Conservation (phyloP, 2,797 vertebrate genomes). For the Sylvilagus floridanus region DNA sequence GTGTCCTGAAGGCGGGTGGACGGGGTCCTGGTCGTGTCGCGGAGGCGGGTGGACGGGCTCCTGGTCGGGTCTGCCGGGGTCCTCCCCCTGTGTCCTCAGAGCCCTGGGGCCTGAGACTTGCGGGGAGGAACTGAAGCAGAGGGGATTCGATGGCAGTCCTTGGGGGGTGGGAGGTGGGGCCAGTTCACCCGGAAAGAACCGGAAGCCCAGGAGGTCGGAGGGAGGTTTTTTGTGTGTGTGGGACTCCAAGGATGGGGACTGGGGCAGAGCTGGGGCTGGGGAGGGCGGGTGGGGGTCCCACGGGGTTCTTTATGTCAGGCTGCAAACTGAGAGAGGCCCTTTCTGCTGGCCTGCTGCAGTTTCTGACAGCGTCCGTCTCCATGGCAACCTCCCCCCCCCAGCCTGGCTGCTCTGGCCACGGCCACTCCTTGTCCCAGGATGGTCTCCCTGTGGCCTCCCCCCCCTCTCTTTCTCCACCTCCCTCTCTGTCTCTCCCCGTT, state of each 20-base stretch:
- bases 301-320: not conserved
- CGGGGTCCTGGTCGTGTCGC: no score
- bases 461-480: not conserved
- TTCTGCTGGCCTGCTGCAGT: not conserved
- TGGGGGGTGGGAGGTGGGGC: not conserved
- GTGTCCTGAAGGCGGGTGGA: no score
- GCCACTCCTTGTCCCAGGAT: no score
- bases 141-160: no score
- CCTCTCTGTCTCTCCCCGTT: not conserved
- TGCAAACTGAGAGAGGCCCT: not conserved
- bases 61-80: no score
- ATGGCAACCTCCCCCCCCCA: not conserved
- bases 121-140: not conserved
- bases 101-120: not conserved
- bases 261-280: not conserved
- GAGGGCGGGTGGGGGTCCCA: not conserved
- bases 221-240: no score
- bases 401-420: not conserved
- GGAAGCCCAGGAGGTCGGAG: no score
- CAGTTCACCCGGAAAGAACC: no score
- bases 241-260: no score
- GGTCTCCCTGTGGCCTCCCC: not conserved
- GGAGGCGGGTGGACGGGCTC: no score
- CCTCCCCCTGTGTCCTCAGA: not conserved
- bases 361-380: not conserved